phyloP scores from a whole-genome alignment of 2,113 vertebrate species.

The Sitta europaea region DNA sequence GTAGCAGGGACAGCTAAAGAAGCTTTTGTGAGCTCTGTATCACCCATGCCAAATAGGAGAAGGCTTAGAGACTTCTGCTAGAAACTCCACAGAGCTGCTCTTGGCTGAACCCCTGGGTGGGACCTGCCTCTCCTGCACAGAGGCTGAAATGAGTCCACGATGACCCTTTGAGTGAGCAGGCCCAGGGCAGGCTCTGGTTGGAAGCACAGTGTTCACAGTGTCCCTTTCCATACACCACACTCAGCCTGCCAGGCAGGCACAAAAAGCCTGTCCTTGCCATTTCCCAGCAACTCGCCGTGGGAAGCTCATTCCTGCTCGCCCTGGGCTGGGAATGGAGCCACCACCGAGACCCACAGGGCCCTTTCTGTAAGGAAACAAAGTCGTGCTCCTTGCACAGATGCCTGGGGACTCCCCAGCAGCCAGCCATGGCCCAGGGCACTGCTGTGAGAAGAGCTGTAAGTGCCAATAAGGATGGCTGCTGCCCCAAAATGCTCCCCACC shows the following conservation, averaged over 20 bases:
- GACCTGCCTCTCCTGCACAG: background rate
- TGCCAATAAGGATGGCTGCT: background rate
- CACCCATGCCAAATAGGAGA: background rate
- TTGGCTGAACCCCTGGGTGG: background rate
- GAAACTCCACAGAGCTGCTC: background rate
- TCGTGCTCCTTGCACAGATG: background rate
- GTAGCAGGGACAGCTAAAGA: background rate
- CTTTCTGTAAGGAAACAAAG: background rate
- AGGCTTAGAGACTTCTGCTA: background rate
- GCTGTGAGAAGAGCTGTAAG: background rate
- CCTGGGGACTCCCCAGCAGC: background rate
- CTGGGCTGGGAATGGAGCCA: background rate
- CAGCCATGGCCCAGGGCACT: background rate
- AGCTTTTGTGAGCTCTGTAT: background rate
- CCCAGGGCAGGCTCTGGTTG: background rate
- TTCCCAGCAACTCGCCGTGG: background rate
- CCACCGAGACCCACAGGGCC: rapidly evolving
- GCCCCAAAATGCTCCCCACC: background rate
- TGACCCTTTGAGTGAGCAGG: rapidly evolving
- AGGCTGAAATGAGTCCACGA: rapidly evolving
- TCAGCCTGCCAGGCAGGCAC: background rate
- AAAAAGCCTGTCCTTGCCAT: background rate
- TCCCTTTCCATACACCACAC: rapidly evolving
- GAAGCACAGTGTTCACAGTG: background rate
- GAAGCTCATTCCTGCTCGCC: background rate